Conservation (phyloP, 2,888 invertebrate genomes). For the Cataglyphis albicans region DNA sequence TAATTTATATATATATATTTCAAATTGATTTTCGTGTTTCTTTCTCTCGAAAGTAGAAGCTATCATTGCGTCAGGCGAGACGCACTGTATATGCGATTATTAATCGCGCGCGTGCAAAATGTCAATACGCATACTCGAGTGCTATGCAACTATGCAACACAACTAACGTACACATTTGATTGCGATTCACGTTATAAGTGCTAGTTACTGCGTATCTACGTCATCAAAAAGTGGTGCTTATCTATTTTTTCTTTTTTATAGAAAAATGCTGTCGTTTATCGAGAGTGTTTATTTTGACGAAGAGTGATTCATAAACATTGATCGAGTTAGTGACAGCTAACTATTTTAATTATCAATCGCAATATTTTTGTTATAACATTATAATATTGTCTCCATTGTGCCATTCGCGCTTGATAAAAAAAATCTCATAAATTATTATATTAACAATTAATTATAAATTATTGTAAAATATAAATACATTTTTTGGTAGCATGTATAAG, state of each 20-base stretch:
- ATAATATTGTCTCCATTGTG: too few relatives aligned
- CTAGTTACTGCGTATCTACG: background rate
- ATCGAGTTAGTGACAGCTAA: background rate
- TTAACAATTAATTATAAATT: background rate
- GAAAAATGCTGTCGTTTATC: background rate
- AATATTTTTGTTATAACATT: background rate
- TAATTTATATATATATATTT: background rate
- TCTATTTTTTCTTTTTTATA: background rate
- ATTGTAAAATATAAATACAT: background rate
- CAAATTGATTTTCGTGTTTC: background rate
- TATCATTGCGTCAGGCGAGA: background rate
- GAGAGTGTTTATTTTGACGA: background rate
- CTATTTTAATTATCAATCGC: background rate
- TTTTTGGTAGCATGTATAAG: background rate
- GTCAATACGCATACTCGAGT: background rate
- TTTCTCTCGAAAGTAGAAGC: background rate
- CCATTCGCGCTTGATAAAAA: background rate
- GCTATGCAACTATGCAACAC: background rate
- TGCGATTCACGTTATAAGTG: background rate
- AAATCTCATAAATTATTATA: background rate
- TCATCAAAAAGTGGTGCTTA: background rate
- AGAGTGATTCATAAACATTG: background rate
- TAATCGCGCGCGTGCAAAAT: constrained; percentile 5
- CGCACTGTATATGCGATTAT: background rate
- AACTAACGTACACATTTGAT: background rate